Conservation (phyloP, 2,113 vertebrate species). For the Prionailurus bengalensis region DNA sequence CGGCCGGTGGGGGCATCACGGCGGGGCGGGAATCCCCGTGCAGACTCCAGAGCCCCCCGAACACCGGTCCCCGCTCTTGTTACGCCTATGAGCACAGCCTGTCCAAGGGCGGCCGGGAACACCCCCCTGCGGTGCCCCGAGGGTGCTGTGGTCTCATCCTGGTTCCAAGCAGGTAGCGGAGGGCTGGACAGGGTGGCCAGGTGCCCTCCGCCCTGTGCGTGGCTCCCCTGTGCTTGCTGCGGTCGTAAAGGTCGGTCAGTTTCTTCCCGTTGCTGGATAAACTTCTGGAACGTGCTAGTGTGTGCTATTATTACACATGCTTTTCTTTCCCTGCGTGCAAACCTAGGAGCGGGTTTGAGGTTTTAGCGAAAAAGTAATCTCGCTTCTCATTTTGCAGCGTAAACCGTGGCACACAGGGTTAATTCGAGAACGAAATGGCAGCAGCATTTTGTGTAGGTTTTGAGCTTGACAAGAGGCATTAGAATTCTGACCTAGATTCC, state of each 20-base stretch:
- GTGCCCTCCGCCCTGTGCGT: not conserved
- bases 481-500: not conserved
- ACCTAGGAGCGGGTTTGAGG: not conserved
- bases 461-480: fast-evolving
- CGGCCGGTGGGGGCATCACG: fast-evolving
- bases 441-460: fast-evolving
- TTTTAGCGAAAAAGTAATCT: not conserved
- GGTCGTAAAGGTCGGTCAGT: fast-evolving
- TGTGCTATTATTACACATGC: fast-evolving
- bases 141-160: fast-evolving
- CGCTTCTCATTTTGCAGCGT: not conserved
- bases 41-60: fast-evolving
- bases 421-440: fast-evolving
- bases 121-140: not conserved
- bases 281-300: not conserved
- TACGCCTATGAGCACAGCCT: fast-evolving
- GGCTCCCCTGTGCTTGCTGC: not conserved
- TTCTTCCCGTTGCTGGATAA: not conserved
- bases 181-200: not conserved
- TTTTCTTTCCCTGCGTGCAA: too few relatives aligned
- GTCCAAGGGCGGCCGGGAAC: not conserved
- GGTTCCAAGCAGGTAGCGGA: not conserved
- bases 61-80: fast-evolving
- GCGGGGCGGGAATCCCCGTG: fast-evolving
- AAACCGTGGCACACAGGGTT: fast-evolving